Evolutionary conservation across 2,797 vertebrate species (phyloP).

Genomic region (Cossypha heuglini): DNA sequence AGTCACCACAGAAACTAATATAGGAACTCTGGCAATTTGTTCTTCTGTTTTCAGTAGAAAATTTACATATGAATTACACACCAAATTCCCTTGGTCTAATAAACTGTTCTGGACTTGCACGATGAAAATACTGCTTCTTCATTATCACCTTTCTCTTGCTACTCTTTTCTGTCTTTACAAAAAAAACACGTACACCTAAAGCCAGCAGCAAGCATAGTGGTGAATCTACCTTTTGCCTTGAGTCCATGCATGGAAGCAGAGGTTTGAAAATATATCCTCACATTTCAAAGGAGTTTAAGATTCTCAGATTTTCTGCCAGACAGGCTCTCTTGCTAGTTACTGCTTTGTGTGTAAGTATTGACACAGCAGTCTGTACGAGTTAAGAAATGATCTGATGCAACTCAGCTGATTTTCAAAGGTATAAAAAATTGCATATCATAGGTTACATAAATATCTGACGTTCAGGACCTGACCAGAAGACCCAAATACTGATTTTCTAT

Average conservation of each 20-base stretch:
- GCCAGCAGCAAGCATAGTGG: rapidly evolving
- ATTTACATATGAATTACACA: slow-evolving; percentile 60
- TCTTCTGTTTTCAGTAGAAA: slow-evolving; percentile 22
- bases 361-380: background rate
- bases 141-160: background rate
- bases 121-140: background rate
- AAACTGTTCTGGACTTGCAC: background rate
- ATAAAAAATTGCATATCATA: background rate
- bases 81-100: slow-evolving; percentile 31
- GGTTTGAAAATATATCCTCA: background rate
- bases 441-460: background rate
- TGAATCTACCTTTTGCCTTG: background rate
- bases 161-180: background rate
- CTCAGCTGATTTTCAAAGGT: background rate
- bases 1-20: slow-evolving; percentile 31
- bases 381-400: background rate
- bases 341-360: background rate
- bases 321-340: background rate
- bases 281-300: background rate
- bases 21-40: background rate
- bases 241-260: background rate
- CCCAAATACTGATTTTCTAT: background rate
- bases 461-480: background rate
- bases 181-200: background rate
- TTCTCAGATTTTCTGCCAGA: background rate